A percentile compares a stretch with the other conserved stretches of the same genome.
phyloP scores from a whole-genome alignment of 35 echinoderm and acorn worm genomes.

The Heliocidaris erythrogramma region DNA sequence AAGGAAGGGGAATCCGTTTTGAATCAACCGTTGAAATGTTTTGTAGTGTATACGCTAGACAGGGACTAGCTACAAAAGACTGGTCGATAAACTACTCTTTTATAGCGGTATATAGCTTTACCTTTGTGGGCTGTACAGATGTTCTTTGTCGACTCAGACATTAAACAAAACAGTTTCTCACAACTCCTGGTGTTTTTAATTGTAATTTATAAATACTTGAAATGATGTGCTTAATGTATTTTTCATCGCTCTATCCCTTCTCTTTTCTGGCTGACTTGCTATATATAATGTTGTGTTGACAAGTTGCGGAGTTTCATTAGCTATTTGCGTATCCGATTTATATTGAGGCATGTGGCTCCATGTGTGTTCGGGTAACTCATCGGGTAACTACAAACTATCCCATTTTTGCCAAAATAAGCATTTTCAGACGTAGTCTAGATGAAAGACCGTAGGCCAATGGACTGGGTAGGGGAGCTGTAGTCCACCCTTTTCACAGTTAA shows the following conservation, averaged over 20 bases:
- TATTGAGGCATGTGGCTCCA: neutral
- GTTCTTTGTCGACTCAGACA: neutral
- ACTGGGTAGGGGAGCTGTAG: too few relatives aligned
- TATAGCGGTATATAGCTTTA: neutral
- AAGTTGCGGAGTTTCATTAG: neutral
- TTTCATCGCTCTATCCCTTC: neutral
- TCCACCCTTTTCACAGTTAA: neutral
- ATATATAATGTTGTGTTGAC: neutral
- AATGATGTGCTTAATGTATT: slow-evolving; percentile 1
- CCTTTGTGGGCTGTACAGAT: neutral
- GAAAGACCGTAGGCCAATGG: too few relatives aligned
- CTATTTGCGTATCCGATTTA: neutral
- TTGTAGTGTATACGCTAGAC: slow-evolving; percentile 11
- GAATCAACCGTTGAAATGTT: slow-evolving; percentile 12
- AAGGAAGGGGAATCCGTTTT: neutral
- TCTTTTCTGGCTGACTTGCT: neutral
- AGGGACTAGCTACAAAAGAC: neutral
- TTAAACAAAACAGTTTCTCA: slow-evolving; percentile 23
- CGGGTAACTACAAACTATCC: too few relatives aligned
- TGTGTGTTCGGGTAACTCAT: too few relatives aligned
- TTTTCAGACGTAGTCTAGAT: too few relatives aligned
- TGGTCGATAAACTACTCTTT: slow-evolving; percentile 42
- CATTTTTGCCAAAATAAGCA: too few relatives aligned
- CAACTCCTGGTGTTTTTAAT: neutral
- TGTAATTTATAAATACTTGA: neutral